These are phyloP conservation scores for Aelia acuminata DNA, from an alignment of 2,888 invertebrate species.

Conservation along the genomic window DNA sequence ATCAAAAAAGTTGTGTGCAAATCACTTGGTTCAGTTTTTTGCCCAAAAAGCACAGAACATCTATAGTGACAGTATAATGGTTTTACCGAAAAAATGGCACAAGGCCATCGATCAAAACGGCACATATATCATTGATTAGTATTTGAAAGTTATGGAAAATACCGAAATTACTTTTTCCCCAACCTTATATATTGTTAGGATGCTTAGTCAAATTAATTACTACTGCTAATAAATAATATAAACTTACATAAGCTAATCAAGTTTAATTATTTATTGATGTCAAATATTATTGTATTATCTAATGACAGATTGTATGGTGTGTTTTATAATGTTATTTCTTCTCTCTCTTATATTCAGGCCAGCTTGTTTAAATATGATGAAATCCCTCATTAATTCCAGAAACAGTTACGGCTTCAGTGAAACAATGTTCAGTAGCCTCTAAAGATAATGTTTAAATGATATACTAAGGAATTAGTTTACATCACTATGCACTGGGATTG, in stretches of 20 bases:
- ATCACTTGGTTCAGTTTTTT: too few species aligned
- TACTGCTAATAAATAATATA: not conserved
- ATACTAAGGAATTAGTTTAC: not conserved
- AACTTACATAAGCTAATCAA: not conserved
- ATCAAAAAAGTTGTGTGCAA: too few species aligned
- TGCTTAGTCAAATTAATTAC: too few species aligned
- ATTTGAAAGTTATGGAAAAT: too few species aligned
- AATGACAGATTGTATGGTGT: not conserved
- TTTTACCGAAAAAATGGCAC: too few species aligned
- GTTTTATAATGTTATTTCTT: not conserved
- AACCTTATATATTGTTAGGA: too few species aligned
- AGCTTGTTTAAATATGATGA: not conserved
- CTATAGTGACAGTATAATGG: too few species aligned
- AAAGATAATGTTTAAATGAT: not conserved
- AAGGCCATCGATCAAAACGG: too few species aligned
- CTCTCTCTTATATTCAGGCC: not conserved
- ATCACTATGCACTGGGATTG: slow-evolving; percentile 47
- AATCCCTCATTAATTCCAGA: not conserved
- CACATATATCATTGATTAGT: too few species aligned
- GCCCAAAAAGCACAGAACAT: too few species aligned
- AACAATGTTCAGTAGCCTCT: not conserved
- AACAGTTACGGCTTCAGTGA: not conserved
- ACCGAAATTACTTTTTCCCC: too few species aligned
- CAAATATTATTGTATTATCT: not conserved
- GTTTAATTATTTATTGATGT: not conserved